Evolutionary conservation across 2,797 vertebrate genomes (phyloP).

Genomic region (Tinamus major): DNA sequence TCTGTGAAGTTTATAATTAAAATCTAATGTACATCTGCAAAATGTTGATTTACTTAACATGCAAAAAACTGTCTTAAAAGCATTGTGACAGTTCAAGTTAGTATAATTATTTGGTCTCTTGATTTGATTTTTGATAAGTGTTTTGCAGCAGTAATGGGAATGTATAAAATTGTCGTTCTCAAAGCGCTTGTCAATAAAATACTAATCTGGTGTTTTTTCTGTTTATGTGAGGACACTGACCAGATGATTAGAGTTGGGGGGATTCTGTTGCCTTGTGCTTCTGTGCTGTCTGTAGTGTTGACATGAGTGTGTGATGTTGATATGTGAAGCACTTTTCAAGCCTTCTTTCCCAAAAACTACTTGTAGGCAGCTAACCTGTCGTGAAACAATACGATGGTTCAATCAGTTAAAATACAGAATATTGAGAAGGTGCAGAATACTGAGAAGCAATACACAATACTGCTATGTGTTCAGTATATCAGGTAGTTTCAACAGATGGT

Average conservation of each 20-base stretch:
- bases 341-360: neutral
- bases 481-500: neutral
- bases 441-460: neutral
- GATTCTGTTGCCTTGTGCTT: constrained; percentile 20
- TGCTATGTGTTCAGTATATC: neutral
- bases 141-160: neutral
- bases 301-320: constrained; percentile 18
- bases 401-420: constrained; percentile 48
- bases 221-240: constrained; percentile 24
- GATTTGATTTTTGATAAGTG: neutral
- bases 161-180: neutral
- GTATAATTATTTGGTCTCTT: neutral
- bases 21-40: neutral
- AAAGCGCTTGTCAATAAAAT: neutral
- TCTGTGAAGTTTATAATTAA: neutral
- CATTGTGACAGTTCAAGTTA: neutral
- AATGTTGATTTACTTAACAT: neutral
- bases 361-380: constrained; percentile 1
- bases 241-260: neutral
- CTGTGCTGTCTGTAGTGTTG: constrained; percentile 29
- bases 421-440: constrained; percentile 40
- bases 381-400: neutral
- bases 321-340: neutral
- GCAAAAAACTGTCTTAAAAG: neutral
- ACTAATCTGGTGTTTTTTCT: constrained; percentile 18